Evolutionary conservation across 2,797 vertebrate species (phyloP).

Genomic region (Acanthurus tractus): DNA sequence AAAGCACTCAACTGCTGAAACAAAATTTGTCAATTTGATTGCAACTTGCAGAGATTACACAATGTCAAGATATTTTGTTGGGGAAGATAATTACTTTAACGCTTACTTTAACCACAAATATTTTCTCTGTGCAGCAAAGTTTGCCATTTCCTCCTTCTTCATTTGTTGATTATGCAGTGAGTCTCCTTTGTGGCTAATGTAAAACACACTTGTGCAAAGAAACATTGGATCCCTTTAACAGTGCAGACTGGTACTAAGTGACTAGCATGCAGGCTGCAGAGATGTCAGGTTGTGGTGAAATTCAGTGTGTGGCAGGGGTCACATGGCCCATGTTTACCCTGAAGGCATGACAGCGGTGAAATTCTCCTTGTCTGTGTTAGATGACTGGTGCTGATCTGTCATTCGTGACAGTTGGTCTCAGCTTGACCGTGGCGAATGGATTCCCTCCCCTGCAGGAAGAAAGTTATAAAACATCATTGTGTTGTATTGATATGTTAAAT

Average conservation of each 20-base stretch:
- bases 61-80: conserved; percentile 27
- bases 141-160: conserved; percentile 6
- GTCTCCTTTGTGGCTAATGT: conserved; percentile 16
- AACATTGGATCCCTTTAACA: conserved; percentile 35
- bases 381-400: conserved; percentile 94
- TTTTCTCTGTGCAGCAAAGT: conserved; percentile 6
- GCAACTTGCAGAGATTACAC: background rate
- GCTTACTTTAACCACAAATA: conserved; percentile 22
- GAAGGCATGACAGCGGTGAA: conserved; percentile 59
- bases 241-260: conserved; percentile 40
- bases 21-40: background rate
- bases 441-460: conserved; percentile 90
- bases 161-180: background rate
- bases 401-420: conserved; percentile 95
- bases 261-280: conserved; percentile 60
- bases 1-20: background rate
- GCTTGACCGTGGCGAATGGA: conserved; percentile 94
- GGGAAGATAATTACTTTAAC: conserved; percentile 19
- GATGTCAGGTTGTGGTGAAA: conserved; percentile 48
- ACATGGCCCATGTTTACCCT: conserved; percentile 30
- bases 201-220: conserved; percentile 30
- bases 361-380: conserved; percentile 60
- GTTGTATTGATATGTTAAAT: background rate
- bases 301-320: conserved; percentile 36
- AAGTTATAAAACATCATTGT: background rate